A percentile compares a stretch with the other conserved stretches of the same genome.
Evolutionary conservation across 2,113 vertebrate species (phyloP).

Genomic region (Callithrix jacchus): DNA sequence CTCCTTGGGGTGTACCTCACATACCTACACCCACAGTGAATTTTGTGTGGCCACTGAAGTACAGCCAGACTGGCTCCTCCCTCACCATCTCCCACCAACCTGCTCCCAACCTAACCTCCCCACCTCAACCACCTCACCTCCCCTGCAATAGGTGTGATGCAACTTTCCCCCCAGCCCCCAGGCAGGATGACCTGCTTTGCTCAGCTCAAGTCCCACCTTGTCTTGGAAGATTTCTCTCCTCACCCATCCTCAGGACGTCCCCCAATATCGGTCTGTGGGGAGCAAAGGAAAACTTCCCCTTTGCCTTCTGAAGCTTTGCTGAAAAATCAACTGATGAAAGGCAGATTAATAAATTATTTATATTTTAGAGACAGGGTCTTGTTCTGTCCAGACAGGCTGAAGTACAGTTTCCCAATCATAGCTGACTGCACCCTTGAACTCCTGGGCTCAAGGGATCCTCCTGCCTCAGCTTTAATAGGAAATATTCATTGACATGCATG

Average conservation of each 20-base stretch:
- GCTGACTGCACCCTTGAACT: no score
- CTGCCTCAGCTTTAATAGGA: no score
- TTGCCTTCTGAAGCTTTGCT: background rate
- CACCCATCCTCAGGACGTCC: background rate
- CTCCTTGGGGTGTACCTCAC: background rate
- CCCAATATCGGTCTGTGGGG: background rate
- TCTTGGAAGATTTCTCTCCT: background rate
- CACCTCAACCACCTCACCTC: no score
- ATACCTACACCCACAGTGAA: background rate
- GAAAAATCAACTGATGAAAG: background rate
- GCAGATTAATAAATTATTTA: background rate
- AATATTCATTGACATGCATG: background rate
- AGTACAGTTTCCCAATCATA: no score
- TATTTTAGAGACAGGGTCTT: no score
- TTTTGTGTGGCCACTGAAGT: no score
- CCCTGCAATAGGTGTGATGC: background rate
- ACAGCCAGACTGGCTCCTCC: background rate
- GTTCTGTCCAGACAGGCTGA: no score
- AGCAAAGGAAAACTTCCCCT: background rate
- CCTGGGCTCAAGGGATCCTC: no score
- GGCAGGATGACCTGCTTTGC: background rate
- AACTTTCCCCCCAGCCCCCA: background rate
- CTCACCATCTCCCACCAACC: background rate
- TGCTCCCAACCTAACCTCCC: background rate
- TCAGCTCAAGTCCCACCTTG: background rate